phyloP scores from a whole-genome alignment of 2,113 vertebrate species.

The Probosciger aterrimus region DNA sequence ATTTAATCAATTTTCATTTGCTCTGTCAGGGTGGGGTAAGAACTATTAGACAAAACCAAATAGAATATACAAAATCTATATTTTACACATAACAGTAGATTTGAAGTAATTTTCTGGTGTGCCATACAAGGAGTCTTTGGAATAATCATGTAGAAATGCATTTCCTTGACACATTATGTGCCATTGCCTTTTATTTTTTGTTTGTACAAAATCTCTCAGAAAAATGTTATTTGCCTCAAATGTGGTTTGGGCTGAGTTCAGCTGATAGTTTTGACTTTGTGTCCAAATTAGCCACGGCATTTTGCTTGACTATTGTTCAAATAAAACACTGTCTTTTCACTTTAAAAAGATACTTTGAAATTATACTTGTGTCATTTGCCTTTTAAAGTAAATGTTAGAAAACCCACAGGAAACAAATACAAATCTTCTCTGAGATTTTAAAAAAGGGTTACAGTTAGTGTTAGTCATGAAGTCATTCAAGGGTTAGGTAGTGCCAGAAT shows the following conservation, averaged over 20 bases:
- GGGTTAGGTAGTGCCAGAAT: background rate
- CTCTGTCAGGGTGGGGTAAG: background rate
- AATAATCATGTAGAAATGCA: background rate
- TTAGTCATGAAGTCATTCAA: background rate
- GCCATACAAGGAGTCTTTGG: background rate
- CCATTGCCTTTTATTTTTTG: background rate
- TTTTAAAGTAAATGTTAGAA: background rate
- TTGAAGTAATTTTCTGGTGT: background rate
- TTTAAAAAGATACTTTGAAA: background rate
- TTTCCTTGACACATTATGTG: background rate
- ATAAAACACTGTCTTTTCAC: background rate
- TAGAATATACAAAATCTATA: background rate
- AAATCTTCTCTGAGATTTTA: background rate
- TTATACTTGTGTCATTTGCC: background rate
- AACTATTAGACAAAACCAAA: background rate
- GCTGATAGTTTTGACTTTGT: background rate
- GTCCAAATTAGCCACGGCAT: background rate
- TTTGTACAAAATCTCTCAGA: background rate
- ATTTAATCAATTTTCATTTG: background rate
- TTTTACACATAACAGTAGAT: background rate
- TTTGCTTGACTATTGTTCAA: background rate
- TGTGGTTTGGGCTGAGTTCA: background rate
- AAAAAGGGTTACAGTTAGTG: background rate
- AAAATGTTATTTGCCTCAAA: background rate
- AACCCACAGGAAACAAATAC: background rate